phyloP scores from a whole-genome alignment of 2,888 invertebrate genomes.

The Lapara coniferarum region DNA sequence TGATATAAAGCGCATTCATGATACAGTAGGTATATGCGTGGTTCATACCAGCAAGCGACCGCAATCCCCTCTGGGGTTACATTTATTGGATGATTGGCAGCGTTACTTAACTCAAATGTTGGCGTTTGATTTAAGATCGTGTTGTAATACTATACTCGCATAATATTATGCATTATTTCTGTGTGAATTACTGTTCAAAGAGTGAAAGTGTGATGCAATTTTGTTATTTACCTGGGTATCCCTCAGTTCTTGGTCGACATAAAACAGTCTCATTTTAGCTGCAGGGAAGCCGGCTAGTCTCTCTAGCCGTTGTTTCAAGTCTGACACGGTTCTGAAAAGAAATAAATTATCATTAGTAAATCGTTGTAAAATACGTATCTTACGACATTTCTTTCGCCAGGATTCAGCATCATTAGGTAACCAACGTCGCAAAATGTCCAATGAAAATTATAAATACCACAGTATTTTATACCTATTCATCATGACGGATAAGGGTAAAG shows the following conservation, averaged over 20 bases:
- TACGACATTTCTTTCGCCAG: no score
- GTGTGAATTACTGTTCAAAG: not conserved
- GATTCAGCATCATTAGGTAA: no score
- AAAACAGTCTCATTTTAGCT: conserved; percentile 93
- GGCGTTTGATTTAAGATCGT: conserved; percentile 7
- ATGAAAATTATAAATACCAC: no score
- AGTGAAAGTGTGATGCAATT: not conserved
- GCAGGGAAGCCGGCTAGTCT: conserved; percentile 91
- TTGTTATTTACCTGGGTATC: conserved; percentile 78
- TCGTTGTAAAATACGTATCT: no score
- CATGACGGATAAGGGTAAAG: no score
- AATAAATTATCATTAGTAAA: conserved; percentile 14
- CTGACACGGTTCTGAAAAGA: conserved; percentile 87
- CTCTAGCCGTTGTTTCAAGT: conserved; percentile 91
- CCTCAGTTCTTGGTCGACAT: conserved; percentile 91
- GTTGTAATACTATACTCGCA: not conserved
- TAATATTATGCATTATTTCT: not conserved
- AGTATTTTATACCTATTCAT: no score
- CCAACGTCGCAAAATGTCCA: no score
- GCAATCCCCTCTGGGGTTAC: conserved; percentile 9
- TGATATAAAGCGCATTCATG: not conserved
- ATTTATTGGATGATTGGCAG: conserved; percentile 16
- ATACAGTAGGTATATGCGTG: not conserved
- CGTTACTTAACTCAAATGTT: conserved; percentile 2
- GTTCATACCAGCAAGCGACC: not conserved